Evolutionary conservation across 2,797 vertebrate species (phyloP), one percentile per base, ranked within the genome.

Genomic region (Pogonophryne albipinna): DNA sequence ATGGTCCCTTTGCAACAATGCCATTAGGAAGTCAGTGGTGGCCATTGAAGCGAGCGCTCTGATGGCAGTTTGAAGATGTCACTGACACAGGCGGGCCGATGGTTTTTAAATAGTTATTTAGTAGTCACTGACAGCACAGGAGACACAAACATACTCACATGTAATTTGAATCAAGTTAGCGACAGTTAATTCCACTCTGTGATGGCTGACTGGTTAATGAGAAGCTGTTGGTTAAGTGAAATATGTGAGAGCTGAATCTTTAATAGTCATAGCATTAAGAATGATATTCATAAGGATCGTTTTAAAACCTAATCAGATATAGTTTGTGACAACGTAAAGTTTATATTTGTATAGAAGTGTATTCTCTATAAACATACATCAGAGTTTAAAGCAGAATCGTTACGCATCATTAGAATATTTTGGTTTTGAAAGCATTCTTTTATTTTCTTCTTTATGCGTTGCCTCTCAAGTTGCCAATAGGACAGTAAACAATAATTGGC

Each of bases 11-110:
- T 80, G 66, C 55, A 65, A 84, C 75, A 72, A 63, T 61, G 64
- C 41, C 76, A 65, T 42, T 17, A 80, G 79, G 60, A 66, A 83
- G 66, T 55, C 58, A 31, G 67, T 65, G 47, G 15, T 69, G 64
- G 27, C 68, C 74, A 59, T 85, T 87, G 65, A 80, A 87, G 60
- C 14, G 9, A 62, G 63, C 34, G 42, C 66, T 74, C 60, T 76
- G 62, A 71, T 66, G 66, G 44, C 52, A 72, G 58, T 79, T 80
- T 74, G 74, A 79, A 80, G 79, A 78, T 74, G 76, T 65, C 75
- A 67, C 41, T 45, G 67, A 75, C 3, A 73, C 50, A 23, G 4
- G 42, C 12, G 6, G 81, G 61, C 71, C 71, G 65, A 47, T 55
- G 53, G 63, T 38, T 74, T 80, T 61, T 4, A 27, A 62, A 61